Evolutionary conservation across 2,888 invertebrate genomes (phyloP).

Genomic region (Ligdia adustata): DNA sequence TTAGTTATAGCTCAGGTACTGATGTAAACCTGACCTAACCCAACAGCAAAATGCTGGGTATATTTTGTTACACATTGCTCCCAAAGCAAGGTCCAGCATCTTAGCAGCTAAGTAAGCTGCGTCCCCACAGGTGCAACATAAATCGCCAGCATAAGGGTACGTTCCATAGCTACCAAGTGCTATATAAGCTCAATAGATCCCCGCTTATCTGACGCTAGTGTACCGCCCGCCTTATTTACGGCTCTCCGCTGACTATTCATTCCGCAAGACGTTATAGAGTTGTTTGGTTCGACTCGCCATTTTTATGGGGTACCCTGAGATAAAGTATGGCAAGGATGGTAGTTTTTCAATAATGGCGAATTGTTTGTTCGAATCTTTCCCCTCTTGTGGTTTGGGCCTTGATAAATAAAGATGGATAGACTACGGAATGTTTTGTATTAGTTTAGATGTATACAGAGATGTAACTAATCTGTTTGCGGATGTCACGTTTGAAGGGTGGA

Average conservation of each 20-base stretch:
- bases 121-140: slow-evolving; percentile 64
- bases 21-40: too few species aligned
- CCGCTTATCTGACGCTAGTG: slow-evolving; percentile 70
- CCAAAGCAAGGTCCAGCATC: slow-evolving; percentile 3
- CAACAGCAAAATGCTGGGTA: too few species aligned
- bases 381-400: slow-evolving; percentile 38
- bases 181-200: slow-evolving; percentile 76
- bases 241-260: slow-evolving; percentile 68
- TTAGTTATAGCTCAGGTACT: too few species aligned
- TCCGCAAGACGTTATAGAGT: slow-evolving; percentile 63
- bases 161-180: slow-evolving; percentile 59
- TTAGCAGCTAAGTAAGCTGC: slow-evolving; percentile 38
- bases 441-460: slow-evolving; percentile 22
- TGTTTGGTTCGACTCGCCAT: slow-evolving; percentile 58
- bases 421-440: slow-evolving; percentile 26
- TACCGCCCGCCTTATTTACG: slow-evolving; percentile 64
- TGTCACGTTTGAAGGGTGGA: slow-evolving; percentile 14
- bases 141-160: slow-evolving; percentile 57
- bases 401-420: slow-evolving; percentile 36
- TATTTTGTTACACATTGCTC: too few species aligned
- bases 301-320: slow-evolving; percentile 56
- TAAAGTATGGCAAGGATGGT: slow-evolving; percentile 41
- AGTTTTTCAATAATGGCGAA: slow-evolving; percentile 42
- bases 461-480: slow-evolving; percentile 19
- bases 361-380: slow-evolving; percentile 36